Evolutionary conservation across 1,140 invertebrate species (phyloP).

Genomic region (Latrodectus geometricus): DNA sequence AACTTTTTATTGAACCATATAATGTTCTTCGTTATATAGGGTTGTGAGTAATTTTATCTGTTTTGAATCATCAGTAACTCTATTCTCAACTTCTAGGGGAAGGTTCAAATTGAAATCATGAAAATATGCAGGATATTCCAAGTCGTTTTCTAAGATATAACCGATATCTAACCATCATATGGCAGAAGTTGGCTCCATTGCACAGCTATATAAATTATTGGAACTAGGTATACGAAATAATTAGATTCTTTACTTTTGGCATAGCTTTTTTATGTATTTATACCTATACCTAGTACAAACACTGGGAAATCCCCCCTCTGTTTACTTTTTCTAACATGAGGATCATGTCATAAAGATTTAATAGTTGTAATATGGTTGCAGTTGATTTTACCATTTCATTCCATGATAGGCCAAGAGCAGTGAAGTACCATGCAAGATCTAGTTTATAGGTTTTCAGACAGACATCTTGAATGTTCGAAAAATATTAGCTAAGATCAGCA

Average conservation of each 20-base stretch:
- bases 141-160: slow-evolving; percentile 41
- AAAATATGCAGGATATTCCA: slow-evolving; percentile 64
- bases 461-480: too few species aligned
- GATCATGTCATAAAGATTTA: slow-evolving; percentile 31
- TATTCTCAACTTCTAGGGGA: slow-evolving; percentile 68
- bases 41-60: slow-evolving; percentile 26
- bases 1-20: slow-evolving; percentile 71
- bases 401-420: too few species aligned
- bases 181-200: slow-evolving; percentile 61
- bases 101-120: slow-evolving; percentile 67
- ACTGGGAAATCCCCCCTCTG: not conserved
- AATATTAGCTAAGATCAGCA: too few species aligned
- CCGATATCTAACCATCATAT: too few species aligned
- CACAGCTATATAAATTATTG: too few species aligned
- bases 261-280: slow-evolving; percentile 12
- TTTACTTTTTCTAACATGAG: slow-evolving; percentile 14
- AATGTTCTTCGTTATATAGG: slow-evolving; percentile 66
- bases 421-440: too few species aligned
- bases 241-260: not conserved
- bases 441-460: too few species aligned
- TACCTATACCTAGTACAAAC: not conserved
- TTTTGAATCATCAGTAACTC: slow-evolving; percentile 53
- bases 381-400: slow-evolving; percentile 21
- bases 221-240: too few species aligned
- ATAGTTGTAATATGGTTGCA: slow-evolving; percentile 23